Evolutionary conservation across 2,113 vertebrate species (phyloP).

Genomic region (Isurus oxyrinchus): DNA sequence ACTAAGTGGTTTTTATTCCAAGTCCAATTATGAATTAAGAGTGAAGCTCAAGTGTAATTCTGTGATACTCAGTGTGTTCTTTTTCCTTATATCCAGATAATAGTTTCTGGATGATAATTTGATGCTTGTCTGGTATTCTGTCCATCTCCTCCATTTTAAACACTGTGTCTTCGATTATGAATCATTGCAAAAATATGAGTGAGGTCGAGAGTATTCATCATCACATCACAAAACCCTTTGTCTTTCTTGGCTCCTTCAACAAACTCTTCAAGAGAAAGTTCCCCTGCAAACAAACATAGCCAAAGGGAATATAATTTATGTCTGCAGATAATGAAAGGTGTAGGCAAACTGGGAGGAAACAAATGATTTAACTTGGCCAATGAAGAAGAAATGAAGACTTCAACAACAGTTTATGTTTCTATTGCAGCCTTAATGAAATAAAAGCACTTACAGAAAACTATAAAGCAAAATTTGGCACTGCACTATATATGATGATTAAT

Average conservation of each 20-base stretch:
- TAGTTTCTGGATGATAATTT: not conserved
- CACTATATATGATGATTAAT: not conserved
- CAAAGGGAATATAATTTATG: not conserved
- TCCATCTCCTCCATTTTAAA: slow-evolving; percentile 49
- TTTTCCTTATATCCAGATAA: not conserved
- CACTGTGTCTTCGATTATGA: slow-evolving; percentile 69
- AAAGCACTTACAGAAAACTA: not conserved
- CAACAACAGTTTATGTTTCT: not conserved
- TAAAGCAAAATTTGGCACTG: not conserved
- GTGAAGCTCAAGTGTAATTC: not conserved
- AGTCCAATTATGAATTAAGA: slow-evolving; percentile 3
- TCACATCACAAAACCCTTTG: slow-evolving; percentile 79
- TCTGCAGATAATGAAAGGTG: not conserved
- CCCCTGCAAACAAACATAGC: slow-evolving; percentile 56
- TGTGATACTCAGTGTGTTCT: not conserved
- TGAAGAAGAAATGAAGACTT: not conserved
- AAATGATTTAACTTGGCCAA: not conserved
- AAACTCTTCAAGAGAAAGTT: slow-evolving; percentile 82
- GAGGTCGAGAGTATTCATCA: slow-evolving; percentile 82
- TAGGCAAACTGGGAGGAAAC: not conserved
- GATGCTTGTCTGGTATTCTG: not conserved
- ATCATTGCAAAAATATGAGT: slow-evolving; percentile 80
- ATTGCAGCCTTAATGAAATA: not conserved
- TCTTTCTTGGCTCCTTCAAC: slow-evolving; percentile 75
- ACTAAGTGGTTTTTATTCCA: slow-evolving; percentile 2